phyloP scores from a whole-genome alignment of 2,888 invertebrate genomes.

The Plusia festucae region DNA sequence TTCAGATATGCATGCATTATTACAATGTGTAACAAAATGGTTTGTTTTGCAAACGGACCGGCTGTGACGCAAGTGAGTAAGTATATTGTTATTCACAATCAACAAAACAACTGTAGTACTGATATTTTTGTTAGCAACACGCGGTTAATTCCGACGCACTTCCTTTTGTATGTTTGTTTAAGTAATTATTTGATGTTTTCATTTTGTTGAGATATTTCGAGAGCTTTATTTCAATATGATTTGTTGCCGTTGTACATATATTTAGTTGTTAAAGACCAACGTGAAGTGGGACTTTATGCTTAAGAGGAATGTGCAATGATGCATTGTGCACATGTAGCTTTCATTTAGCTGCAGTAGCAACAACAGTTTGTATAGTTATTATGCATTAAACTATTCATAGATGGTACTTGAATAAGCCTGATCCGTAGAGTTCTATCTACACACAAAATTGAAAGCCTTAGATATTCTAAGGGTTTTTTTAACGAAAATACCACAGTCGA shows the following conservation, averaged over 20 bases:
- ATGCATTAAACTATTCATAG: too few species aligned
- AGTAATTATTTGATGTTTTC: constrained; percentile 56
- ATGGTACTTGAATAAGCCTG: too few species aligned
- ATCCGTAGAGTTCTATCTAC: too few species aligned
- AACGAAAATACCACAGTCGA: not conserved
- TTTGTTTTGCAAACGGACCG: constrained; percentile 56
- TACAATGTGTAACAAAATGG: constrained; percentile 46
- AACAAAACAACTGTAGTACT: constrained; percentile 42
- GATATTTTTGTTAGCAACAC: constrained; percentile 43
- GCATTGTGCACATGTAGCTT: not conserved
- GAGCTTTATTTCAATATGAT: constrained; percentile 19
- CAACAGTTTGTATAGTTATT: too few species aligned
- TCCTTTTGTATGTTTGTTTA: constrained; percentile 51
- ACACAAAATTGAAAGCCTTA: too few species aligned
- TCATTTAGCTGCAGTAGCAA: not conserved
- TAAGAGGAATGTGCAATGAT: not conserved
- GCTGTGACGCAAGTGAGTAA: constrained; percentile 60
- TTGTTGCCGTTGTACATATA: constrained; percentile 17
- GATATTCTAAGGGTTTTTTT: too few species aligned
- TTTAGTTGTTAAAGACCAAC: constrained; percentile 16
- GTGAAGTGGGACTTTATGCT: not conserved
- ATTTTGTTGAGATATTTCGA: constrained; percentile 44
- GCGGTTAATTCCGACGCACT: constrained; percentile 49
- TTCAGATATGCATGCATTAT: constrained; percentile 14
- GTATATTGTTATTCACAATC: constrained; percentile 46